Conservation (phyloP, 2,888 invertebrate genomes). For the Diogma glabrata region DNA sequence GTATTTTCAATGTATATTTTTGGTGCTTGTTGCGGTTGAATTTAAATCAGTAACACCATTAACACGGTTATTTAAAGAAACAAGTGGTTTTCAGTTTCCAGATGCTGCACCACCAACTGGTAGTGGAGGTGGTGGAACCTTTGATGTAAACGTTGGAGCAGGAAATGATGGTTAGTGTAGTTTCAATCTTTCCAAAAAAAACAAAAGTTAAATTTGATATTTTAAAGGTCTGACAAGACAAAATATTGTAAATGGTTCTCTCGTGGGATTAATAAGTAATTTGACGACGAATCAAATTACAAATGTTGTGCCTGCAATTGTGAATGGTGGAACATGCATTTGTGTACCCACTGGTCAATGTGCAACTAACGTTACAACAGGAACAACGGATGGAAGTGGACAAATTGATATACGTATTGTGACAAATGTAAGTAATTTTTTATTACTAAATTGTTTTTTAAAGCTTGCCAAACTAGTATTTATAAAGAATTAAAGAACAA, state of each 20-base stretch:
- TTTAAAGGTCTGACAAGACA: no score
- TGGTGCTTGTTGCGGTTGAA: no score
- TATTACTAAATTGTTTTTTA: no score
- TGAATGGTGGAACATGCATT: constrained; percentile 22
- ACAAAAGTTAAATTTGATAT: no score
- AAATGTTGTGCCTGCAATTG: neutral
- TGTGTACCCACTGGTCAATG: constrained; percentile 34
- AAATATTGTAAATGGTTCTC: no score
- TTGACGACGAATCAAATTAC: neutral
- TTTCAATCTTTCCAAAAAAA: neutral
- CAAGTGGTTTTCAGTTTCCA: constrained; percentile 1
- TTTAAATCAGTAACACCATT: no score
- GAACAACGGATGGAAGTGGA: constrained; percentile 40
- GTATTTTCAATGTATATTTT: no score
- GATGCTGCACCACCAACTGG: neutral
- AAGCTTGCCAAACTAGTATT: no score
- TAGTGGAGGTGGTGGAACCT: constrained; percentile 6
- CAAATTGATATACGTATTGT: constrained; percentile 51
- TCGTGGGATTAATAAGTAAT: neutral
- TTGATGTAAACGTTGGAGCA: no score
- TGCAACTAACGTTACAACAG: constrained; percentile 14
- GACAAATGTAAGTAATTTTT: constrained; percentile 40
- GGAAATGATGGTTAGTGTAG: neutral
- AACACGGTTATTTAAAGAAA: neutral
- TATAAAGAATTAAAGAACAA: no score